These are phyloP conservation scores for Apomyelois bistriatella DNA, from an alignment of 2,888 invertebrate species.

Conservation along the genomic window DNA sequence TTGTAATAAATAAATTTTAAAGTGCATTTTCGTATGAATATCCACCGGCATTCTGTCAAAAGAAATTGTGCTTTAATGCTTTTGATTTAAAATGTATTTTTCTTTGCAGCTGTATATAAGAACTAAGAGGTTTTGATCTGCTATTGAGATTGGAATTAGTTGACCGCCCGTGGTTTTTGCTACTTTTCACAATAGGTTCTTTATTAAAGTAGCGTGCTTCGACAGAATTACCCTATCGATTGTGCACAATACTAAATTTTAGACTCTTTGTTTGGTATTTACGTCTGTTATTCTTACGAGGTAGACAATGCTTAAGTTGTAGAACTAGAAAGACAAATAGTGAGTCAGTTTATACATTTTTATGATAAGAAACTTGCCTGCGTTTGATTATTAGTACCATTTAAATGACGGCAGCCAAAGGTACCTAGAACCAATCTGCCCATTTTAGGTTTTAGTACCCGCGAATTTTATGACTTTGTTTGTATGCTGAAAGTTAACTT, in stretches of 20 bases:
- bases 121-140: slow-evolving; percentile 31
- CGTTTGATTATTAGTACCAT: no score
- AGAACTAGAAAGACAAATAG: no score
- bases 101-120: neutral
- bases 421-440: no score
- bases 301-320: no score
- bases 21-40: slow-evolving; percentile 9
- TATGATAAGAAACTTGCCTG: no score
- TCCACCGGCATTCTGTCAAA: neutral
- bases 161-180: slow-evolving; percentile 72
- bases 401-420: no score
- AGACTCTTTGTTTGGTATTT: neutral
- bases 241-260: slow-evolving; percentile 22
- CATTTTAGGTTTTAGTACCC: no score
- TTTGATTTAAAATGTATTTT: slow-evolving; percentile 23
- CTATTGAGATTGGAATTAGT: slow-evolving; percentile 62
- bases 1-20: slow-evolving; percentile 8
- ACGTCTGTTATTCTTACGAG: no score
- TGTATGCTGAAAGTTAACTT: no score
- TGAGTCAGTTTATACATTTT: no score
- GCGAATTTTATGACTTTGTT: no score
- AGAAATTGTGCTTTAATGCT: neutral
- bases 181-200: slow-evolving; percentile 64
- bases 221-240: slow-evolving; percentile 46
- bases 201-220: slow-evolving; percentile 46